Percentiles rank a stretch among this genome's conserved stretches.
Evolutionary conservation across 2,888 invertebrate species (phyloP).

Genomic region (Epistrophe eligans): DNA sequence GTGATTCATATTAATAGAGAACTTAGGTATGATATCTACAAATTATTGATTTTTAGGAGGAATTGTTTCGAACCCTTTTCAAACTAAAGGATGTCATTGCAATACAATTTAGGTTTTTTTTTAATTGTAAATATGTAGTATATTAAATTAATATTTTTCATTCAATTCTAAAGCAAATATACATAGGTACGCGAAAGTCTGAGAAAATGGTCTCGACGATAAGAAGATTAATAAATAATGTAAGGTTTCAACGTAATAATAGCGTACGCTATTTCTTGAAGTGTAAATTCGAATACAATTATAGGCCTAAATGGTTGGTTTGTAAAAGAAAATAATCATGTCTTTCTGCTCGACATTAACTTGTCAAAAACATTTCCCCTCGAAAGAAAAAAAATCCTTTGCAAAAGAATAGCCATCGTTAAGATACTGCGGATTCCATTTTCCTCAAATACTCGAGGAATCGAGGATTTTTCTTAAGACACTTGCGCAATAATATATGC

Average conservation of each 20-base stretch:
- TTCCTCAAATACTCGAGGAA: no score
- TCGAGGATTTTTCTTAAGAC: no score
- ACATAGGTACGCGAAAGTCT: background rate
- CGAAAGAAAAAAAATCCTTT: no score
- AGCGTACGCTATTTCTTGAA: background rate
- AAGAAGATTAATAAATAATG: background rate
- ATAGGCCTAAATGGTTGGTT: background rate
- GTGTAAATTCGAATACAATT: background rate
- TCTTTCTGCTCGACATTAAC: no score
- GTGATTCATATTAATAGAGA: constrained; percentile 62
- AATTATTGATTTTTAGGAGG: background rate
- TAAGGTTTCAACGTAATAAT: background rate
- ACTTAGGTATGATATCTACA: constrained; percentile 15
- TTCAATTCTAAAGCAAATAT: background rate
- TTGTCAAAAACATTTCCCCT: no score
- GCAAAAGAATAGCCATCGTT: no score
- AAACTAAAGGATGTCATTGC: constrained; percentile 67
- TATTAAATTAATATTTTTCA: background rate
- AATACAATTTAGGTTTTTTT: constrained; percentile 56
- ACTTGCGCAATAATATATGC: no score
- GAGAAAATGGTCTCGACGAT: background rate
- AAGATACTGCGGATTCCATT: no score
- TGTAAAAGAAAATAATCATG: background rate
- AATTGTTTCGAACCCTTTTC: constrained; percentile 70
- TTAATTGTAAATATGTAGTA: background rate